Conservation (phyloP, 2,888 invertebrate genomes). For the Tenthredo notha region DNA sequence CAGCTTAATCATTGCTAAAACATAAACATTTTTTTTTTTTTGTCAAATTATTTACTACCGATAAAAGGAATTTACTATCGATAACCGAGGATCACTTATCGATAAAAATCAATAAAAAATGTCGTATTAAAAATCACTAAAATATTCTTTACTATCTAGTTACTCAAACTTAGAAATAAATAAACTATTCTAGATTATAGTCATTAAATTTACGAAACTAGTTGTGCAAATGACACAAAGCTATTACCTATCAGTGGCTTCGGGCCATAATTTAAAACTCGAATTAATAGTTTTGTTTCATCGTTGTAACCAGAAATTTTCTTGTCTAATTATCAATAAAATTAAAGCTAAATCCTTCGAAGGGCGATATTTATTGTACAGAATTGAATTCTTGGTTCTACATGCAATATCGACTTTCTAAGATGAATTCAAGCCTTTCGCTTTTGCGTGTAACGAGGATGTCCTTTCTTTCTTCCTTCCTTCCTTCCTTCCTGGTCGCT, state of each 20-base stretch:
- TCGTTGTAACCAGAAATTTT: background rate
- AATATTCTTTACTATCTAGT: background rate
- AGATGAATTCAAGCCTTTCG: background rate
- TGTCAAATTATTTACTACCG: conserved; percentile 8
- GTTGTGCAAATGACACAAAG: background rate
- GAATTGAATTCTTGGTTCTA: background rate
- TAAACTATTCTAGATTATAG: background rate
- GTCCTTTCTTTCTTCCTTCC: background rate
- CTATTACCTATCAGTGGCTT: background rate
- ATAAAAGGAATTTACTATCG: conserved; percentile 28
- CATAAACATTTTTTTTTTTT: background rate
- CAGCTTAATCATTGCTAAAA: conserved; percentile 42
- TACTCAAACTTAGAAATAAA: background rate
- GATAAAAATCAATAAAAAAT: background rate
- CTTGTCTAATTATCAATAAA: too few species aligned
- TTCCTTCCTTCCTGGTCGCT: background rate
- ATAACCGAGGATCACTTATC: conserved; percentile 28
- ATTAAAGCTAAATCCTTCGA: too few species aligned
- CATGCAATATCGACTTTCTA: background rate
- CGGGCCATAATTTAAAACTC: conserved; percentile 18
- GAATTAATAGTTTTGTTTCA: conserved; percentile 6
- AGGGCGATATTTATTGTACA: too few species aligned
- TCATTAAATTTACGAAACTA: background rate
- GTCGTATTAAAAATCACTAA: background rate
- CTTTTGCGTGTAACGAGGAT: background rate